Percentiles rank a stretch among this genome's conserved stretches.
phyloP scores from a whole-genome alignment of 2,113 vertebrate genomes.

The Tragulus kanchil region DNA sequence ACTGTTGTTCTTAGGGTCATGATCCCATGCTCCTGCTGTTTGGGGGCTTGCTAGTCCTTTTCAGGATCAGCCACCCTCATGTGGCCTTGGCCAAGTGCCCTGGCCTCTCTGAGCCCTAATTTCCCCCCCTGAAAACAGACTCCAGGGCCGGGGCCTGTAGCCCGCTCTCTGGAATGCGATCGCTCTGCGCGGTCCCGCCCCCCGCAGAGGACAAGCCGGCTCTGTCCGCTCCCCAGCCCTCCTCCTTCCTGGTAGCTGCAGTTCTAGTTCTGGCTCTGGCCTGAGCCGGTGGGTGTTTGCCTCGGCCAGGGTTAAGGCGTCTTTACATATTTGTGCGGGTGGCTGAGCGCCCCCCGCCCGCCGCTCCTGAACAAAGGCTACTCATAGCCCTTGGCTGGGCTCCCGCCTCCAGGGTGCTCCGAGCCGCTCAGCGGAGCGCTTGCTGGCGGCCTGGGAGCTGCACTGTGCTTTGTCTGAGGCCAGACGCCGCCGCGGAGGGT shows the following conservation, averaged over 20 bases:
- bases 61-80: rapidly evolving
- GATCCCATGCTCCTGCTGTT: background rate
- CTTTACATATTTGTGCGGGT: slow-evolving; percentile 86
- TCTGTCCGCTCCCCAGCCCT: background rate
- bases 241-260: background rate
- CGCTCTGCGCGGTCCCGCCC: background rate
- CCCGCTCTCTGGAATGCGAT: rapidly evolving
- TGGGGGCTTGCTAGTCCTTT: background rate
- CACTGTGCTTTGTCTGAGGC: slow-evolving; percentile 78
- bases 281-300: background rate
- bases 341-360: slow-evolving; percentile 77
- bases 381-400: slow-evolving; percentile 76
- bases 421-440: slow-evolving; percentile 66
- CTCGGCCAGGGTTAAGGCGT: slow-evolving; percentile 60
- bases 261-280: background rate
- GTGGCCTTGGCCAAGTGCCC: background rate
- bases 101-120: background rate
- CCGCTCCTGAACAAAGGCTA: slow-evolving; percentile 84
- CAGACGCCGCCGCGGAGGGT: background rate
- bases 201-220: background rate
- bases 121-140: background rate
- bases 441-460: slow-evolving; percentile 57
- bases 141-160: background rate
- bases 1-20: rapidly evolving
- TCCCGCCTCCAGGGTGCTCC: slow-evolving; percentile 46